A percentile compares a stretch with the other conserved stretches of the same genome.
Conservation (phyloP, 30 jellyfish, hydroid and myxozoan genomes). For the Chrysaora quinquecirrha region DNA sequence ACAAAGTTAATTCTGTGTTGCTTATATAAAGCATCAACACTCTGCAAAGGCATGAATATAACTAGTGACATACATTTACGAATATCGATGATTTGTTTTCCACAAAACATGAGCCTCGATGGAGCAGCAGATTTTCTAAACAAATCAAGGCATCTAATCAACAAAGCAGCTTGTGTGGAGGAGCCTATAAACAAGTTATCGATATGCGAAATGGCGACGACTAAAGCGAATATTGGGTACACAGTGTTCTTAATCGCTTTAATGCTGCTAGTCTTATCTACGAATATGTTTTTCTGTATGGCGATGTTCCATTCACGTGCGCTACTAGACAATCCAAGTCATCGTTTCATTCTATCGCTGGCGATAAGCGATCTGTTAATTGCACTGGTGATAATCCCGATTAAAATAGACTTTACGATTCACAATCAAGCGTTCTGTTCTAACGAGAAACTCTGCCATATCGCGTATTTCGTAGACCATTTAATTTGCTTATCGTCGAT, state of each 20-base stretch:
- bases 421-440: conserved; percentile 83
- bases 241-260: conserved; percentile 60
- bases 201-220: conserved; percentile 54
- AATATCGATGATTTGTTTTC: conserved; percentile 16
- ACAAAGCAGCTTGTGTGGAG: background rate
- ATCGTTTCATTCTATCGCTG: conserved; percentile 68
- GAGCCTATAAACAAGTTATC: background rate
- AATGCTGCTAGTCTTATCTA: conserved; percentile 38
- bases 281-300: conserved; percentile 48
- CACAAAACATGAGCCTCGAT: background rate
- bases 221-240: conserved; percentile 39
- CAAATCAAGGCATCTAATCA: background rate
- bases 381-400: conserved; percentile 69
- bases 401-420: conserved; percentile 43
- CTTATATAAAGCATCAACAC: conserved; percentile 5
- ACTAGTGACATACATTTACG: background rate
- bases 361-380: conserved; percentile 80
- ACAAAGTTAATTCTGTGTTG: conserved; percentile 8
- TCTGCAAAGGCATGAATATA: background rate
- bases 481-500: conserved; percentile 71
- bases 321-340: conserved; percentile 48
- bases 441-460: conserved; percentile 46
- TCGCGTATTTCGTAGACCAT: conserved; percentile 67
- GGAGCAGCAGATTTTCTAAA: background rate
- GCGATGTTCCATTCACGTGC: conserved; percentile 43